Base-by-base conservation (phyloP, 2,113 vertebrate genomes). In the Erinaceus europaeus region DNA sequence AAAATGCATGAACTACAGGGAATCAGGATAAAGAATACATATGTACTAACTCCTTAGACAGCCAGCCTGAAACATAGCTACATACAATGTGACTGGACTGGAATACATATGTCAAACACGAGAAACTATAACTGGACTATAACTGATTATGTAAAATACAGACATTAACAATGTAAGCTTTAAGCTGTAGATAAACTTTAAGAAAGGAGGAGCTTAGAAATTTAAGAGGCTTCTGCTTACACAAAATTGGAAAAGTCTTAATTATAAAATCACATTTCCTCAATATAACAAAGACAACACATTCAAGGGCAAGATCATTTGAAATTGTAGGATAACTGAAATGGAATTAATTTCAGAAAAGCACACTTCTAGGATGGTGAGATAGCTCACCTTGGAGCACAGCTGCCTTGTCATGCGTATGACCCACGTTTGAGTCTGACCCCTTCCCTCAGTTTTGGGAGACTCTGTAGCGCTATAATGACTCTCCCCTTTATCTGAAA, bases 261-360 rank as follows among this genome's bases (percentile, higher is more conserved):
- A 44, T 36, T 61, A 44, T 53, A 75, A 91, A 82, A 67, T 23
- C 21, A 18, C 17, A 86, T 53, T 84, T 90, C 59, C 75, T 61
- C 77, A 36, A 15, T 68, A 73, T 90, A 71, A 76, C 14, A 80
- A 75, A 86, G 57, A 86, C 53, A 42, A 72, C 50, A 88, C 57
- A 85, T 46, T 75, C 44, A 92, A 87, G 67, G 48, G 13, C 48
- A 91, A 92, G 40, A 42, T 21, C 8, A 87, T 67, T 81, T 68
- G 80, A 83, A 88, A 91, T 23, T 27, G 21, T 17, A 90, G 80
- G 50, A 76, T 29, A 75, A 20, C 52, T 57, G 61, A 85, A 86
- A 90, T 18, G 59, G 34, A 62, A 46, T 91, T 75, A 62, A 46
- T 91, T 75, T 84, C 59, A 53, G 44, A 71, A 86, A 82, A 79